A percentile compares a stretch with the other conserved stretches of the same genome.
These are phyloP conservation scores for Rhinella marina DNA, from an alignment of 2,797 vertebrate genomes.

Conservation along the genomic window DNA sequence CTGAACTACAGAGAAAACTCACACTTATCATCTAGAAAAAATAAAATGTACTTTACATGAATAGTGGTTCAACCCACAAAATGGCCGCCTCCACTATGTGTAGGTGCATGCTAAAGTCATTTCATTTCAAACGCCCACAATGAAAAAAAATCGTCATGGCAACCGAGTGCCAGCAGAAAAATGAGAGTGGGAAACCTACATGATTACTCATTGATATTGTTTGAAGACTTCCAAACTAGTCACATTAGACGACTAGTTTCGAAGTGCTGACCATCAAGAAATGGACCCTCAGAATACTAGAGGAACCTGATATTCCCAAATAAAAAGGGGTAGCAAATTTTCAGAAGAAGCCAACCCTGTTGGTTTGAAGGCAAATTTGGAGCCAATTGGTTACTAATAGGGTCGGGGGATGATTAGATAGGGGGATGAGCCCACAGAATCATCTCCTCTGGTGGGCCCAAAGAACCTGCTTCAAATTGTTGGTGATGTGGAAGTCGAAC, in stretches of 20 bases:
- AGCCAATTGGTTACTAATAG: too few species aligned
- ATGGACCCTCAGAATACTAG: background rate
- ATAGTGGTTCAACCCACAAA: conserved; percentile 18
- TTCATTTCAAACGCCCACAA: conserved; percentile 8
- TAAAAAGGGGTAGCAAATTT: too few species aligned
- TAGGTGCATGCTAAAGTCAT: conserved; percentile 7
- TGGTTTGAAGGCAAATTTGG: too few species aligned
- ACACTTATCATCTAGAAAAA: background rate
- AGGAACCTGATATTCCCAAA: too few species aligned
- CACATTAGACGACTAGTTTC: background rate
- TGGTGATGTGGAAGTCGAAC: too few species aligned
- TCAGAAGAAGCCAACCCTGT: too few species aligned
- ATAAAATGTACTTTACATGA: background rate
- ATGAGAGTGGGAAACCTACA: background rate
- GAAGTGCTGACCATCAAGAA: background rate
- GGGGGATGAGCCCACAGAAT: too few species aligned
- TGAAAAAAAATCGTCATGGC: background rate
- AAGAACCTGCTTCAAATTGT: too few species aligned
- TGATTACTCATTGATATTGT: conserved; percentile 16
- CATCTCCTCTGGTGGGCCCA: too few species aligned
- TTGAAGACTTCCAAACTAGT: background rate
- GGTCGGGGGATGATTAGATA: too few species aligned
- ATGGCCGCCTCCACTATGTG: conserved; percentile 8
- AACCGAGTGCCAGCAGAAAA: background rate
- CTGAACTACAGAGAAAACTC: background rate